Percentiles rank a stretch among this genome's conserved stretches.
Conservation (phyloP, 2,888 invertebrate genomes). For the Agonopterix arenella region DNA sequence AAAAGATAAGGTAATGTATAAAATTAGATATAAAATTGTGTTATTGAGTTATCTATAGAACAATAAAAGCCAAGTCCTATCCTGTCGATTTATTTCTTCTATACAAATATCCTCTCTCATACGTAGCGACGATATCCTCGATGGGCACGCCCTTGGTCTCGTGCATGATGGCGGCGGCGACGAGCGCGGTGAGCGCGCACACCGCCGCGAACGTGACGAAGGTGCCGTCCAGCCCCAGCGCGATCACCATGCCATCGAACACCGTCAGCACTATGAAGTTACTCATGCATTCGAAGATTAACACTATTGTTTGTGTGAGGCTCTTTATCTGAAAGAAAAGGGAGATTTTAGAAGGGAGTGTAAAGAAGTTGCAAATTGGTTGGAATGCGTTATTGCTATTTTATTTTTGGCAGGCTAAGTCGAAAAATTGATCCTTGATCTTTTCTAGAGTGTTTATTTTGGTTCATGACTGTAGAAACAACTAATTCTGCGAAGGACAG, state of each 20-base stretch:
- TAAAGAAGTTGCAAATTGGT: not conserved
- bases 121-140: conserved; percentile 32
- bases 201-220: conserved; percentile 40
- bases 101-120: conserved; percentile 27
- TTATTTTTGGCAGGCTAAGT: not conserved
- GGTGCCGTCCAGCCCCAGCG: conserved; percentile 38
- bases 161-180: not conserved
- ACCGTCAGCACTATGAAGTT: conserved; percentile 27
- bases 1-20: too few species aligned
- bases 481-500: too few species aligned
- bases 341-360: not conserved
- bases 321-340: conserved; percentile 28
- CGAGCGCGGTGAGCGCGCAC: conserved; percentile 11
- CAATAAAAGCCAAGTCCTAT: too few species aligned
- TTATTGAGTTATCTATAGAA: too few species aligned
- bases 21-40: too few species aligned
- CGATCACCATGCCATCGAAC: conserved; percentile 11
- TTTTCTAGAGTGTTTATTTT: too few species aligned
- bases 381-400: not conserved
- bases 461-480: too few species aligned
- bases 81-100: not conserved
- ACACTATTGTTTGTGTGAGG: conserved; percentile 18
- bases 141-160: conserved; percentile 46
- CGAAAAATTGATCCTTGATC: not conserved
- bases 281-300: conserved; percentile 17